Percentiles rank a stretch among this genome's conserved stretches.
These are phyloP conservation scores for Terrapene triunguis DNA, from an alignment of 2,113 vertebrate species.

Conservation along the genomic window DNA sequence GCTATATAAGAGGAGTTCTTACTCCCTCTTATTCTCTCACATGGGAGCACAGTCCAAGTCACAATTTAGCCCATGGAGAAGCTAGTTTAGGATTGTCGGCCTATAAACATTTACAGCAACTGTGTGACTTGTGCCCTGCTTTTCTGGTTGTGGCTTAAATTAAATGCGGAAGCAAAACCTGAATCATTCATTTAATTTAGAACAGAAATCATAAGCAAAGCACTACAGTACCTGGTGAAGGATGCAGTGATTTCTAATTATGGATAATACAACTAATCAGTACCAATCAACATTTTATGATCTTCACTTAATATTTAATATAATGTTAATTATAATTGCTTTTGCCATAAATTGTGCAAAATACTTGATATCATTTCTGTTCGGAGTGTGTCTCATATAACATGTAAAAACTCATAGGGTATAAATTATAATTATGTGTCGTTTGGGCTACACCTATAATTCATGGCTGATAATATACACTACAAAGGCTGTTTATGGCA, in stretches of 20 bases:
- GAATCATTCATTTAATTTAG: slow-evolving; percentile 43
- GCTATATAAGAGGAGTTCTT: background rate
- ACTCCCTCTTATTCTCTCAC: background rate
- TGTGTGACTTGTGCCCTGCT: background rate
- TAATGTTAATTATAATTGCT: slow-evolving; percentile 79
- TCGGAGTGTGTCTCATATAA: background rate
- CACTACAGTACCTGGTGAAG: slow-evolving; percentile 69
- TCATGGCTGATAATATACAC: background rate
- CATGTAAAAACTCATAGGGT: background rate
- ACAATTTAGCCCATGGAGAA: background rate
- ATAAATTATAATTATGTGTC: background rate
- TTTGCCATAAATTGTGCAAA: slow-evolving; percentile 70
- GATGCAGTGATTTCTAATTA: slow-evolving; percentile 76
- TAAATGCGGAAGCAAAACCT: slow-evolving; percentile 58
- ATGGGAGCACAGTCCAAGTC: background rate
- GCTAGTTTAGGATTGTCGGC: background rate
- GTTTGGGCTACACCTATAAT: background rate
- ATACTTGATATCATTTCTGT: slow-evolving; percentile 12
- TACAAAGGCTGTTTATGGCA: background rate
- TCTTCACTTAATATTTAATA: slow-evolving; percentile 81
- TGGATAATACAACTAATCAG: slow-evolving; percentile 78
- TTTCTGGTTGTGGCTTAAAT: slow-evolving; percentile 20
- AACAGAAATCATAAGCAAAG: slow-evolving; percentile 10
- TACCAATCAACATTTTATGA: slow-evolving; percentile 77
- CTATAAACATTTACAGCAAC: background rate